Percentiles rank a stretch among this genome's conserved stretches.
Conservation (phyloP, 2,113 vertebrate species). For the Vulpes vulpes region DNA sequence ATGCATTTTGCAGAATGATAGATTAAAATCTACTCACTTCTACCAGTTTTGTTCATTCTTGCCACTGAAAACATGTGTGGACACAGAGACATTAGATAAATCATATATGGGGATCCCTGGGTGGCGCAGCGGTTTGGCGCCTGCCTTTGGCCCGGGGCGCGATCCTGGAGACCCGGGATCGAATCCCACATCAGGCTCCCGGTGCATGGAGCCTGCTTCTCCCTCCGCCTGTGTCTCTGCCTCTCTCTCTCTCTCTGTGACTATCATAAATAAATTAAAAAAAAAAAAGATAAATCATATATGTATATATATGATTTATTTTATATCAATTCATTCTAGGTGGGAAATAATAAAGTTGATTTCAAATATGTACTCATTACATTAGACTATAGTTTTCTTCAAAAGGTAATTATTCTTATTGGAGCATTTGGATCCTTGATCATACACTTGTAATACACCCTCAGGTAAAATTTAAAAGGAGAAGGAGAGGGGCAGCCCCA, state of each 20-base stretch:
- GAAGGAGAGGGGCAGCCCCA: neutral
- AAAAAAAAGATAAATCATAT: neutral
- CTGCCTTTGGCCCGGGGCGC: too few relatives aligned
- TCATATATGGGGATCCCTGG: too few relatives aligned
- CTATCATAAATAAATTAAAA: too few relatives aligned
- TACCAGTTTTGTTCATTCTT: constrained; percentile 33
- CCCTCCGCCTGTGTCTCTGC: too few relatives aligned
- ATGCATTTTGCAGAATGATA: neutral
- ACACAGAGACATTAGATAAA: neutral
- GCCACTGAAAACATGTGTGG: neutral
- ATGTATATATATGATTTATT: neutral
- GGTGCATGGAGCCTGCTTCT: too few relatives aligned
- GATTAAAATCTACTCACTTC: constrained; percentile 40
- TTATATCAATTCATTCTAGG: neutral
- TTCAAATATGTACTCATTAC: neutral
- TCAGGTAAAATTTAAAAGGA: neutral
- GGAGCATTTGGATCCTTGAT: neutral
- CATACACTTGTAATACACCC: neutral
- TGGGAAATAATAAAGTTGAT: constrained; percentile 11
- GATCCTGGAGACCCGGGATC: too few relatives aligned
- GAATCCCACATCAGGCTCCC: too few relatives aligned
- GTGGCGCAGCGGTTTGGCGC: too few relatives aligned
- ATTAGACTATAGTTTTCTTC: neutral
- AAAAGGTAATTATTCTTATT: constrained; percentile 33
- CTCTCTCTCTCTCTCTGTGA: too few relatives aligned